These are phyloP conservation scores for Sphaeridia pumilis DNA, from an alignment of 2,888 invertebrate genomes.

Conservation along the genomic window DNA sequence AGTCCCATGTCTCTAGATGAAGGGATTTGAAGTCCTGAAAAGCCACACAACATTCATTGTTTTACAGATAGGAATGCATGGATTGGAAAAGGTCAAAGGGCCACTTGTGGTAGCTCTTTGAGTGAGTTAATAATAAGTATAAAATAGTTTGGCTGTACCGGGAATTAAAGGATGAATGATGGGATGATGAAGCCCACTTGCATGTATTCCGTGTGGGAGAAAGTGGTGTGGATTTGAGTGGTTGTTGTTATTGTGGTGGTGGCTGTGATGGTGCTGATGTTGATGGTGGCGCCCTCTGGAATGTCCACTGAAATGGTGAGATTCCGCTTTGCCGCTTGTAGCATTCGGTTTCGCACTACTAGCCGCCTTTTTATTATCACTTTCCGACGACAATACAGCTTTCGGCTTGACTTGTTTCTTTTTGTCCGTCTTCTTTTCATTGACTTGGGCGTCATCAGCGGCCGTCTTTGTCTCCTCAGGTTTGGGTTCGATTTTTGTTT, in stretches of 20 bases:
- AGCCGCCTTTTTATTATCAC: not conserved
- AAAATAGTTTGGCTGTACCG: no score
- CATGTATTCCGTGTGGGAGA: conserved; percentile 5
- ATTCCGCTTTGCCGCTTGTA: not conserved
- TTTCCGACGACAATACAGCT: not conserved
- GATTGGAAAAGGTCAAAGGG: no score
- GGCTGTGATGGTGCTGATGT: conserved; percentile 12
- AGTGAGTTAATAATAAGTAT: no score
- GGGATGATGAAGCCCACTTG: conserved; percentile 8
- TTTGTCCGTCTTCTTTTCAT: not conserved
- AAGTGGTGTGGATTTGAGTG: conserved; percentile 18
- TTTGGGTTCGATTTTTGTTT: no score
- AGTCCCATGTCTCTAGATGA: conserved; percentile 5
- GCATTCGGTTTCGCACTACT: not conserved
- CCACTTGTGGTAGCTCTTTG: no score
- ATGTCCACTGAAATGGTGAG: not conserved
- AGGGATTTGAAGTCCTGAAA: conserved; percentile 6
- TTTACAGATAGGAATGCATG: no score
- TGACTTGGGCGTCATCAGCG: no score
- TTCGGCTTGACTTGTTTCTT: not conserved
- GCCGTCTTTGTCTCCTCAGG: no score
- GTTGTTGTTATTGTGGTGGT: conserved; percentile 11
- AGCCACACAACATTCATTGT: not conserved
- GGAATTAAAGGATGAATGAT: conserved; percentile 10
- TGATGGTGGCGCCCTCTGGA: conserved; percentile 11